Percentiles rank a stretch among this genome's conserved stretches.
phyloP scores from a whole-genome alignment of 2,888 invertebrate species.

The Athrips mouffetella region DNA sequence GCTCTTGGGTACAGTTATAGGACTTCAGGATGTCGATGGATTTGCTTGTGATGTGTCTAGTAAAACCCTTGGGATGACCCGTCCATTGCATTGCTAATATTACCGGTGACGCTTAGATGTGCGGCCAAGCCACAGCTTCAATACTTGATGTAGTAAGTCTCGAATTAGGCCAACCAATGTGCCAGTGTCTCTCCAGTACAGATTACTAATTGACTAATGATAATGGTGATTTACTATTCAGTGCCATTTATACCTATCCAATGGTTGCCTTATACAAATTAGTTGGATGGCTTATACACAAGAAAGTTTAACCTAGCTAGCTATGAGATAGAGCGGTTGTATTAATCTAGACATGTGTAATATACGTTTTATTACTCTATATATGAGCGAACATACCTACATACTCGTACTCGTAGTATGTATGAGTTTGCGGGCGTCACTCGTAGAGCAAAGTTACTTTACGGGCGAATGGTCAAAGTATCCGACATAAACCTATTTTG shows the following conservation, averaged over 20 bases:
- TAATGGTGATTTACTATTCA: constrained; percentile 25
- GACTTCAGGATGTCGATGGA: not conserved
- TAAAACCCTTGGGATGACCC: constrained; percentile 25
- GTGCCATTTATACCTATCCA: constrained; percentile 25
- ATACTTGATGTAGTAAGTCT: constrained; percentile 61
- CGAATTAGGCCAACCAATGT: constrained; percentile 48
- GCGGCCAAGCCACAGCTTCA: constrained; percentile 35
- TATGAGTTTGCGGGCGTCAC: constrained; percentile 44
- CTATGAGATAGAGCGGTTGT: not conserved
- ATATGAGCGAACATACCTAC: constrained; percentile 2
- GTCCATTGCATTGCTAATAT: constrained; percentile 47
- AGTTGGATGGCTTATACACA: not conserved
- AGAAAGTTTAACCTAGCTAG: not conserved
- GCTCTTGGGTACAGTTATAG: not conserved
- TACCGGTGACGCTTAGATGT: constrained; percentile 25
- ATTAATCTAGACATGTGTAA: not conserved
- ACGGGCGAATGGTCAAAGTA: constrained; percentile 77
- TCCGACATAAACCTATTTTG: constrained; percentile 78
- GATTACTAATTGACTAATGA: constrained; percentile 39
- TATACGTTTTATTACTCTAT: not conserved
- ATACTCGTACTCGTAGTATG: no score
- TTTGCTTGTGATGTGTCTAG: constrained; percentile 8
- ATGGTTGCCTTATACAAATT: not conserved
- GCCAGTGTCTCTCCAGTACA: constrained; percentile 35
- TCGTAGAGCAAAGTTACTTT: constrained; percentile 70